Evolutionary conservation across 2,888 invertebrate genomes (phyloP), one percentile per base, ranked within the genome.

Genomic region (Andrena minutula): DNA sequence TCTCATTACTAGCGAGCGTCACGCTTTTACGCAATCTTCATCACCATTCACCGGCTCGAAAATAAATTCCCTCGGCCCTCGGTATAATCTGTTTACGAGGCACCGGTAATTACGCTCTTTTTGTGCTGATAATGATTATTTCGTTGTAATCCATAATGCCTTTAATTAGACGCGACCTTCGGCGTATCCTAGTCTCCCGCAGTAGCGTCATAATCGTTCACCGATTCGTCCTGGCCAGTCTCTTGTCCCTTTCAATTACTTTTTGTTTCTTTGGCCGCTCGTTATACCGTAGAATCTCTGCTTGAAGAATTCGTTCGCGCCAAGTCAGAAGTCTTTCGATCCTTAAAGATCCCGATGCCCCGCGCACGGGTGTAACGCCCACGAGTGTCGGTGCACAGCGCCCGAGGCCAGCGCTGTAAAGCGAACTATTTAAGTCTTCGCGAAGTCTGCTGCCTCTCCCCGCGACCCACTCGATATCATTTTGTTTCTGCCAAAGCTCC

Each of bases 21-120:
- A 86, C 85, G 87, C 84, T 88, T 86, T 88, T 86, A 85, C 87
- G 88, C 84, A 85, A 88, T 88, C 86, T 86, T 88, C 85, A 82
- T 83, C 85, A 69, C 86, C 85, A 85, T 88, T 88, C 68, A 47
- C 20, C 56, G 32, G 51, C 70, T 70, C 64, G 76, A 72, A 75
- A 88, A 84, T 83, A 84, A 84, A 88, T 82, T 86, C 66, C 65
- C 51, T 32, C 70, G 83, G 66, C 53, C 75, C 56, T 53, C 73
- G 65, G 78, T 79, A 70, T 82, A 88, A 88, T 86, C 86, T 79
- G 79, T 81, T 83, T 83, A 85, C 75, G 64, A 75, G 64, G 16
- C 74, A 56, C 68, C 65, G 69, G 56, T 79, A 87, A 84, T 86
- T 80, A 82, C 71, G 47, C 20, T 49, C 60, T 47, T 74, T 65